Evolutionary conservation across 2,888 invertebrate species (phyloP).

Genomic region (Mythimna ferrago): DNA sequence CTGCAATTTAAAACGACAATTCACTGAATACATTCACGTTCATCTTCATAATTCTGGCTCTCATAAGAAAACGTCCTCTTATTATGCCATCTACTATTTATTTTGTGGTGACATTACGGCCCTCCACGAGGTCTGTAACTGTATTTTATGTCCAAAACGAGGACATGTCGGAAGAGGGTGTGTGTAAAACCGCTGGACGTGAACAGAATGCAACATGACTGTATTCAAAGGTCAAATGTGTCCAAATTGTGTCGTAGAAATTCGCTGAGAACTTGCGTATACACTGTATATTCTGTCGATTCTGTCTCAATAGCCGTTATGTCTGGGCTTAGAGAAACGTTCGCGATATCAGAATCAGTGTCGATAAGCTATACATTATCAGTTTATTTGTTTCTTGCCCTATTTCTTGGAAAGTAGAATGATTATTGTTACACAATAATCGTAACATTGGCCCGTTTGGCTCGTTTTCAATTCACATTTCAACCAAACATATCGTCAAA

Average conservation of each 20-base stretch:
- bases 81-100: neutral
- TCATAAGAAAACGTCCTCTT: neutral
- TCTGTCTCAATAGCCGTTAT: constrained; percentile 17
- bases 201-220: constrained; percentile 33
- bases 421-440: constrained; percentile 49
- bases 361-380: constrained; percentile 27
- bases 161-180: constrained; percentile 16
- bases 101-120: constrained; percentile 18
- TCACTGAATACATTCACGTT: neutral
- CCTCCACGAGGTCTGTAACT: constrained; percentile 23
- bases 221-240: constrained; percentile 26
- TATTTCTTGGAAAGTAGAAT: constrained; percentile 34
- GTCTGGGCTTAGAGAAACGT: constrained; percentile 14
- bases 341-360: constrained; percentile 9
- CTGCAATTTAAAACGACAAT: neutral
- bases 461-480: constrained; percentile 40
- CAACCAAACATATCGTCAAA: constrained; percentile 24
- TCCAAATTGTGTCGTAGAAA: constrained; percentile 32
- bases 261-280: constrained; percentile 5
- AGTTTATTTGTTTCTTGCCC: constrained; percentile 32
- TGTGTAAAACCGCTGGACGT: constrained; percentile 43
- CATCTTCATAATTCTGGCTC: neutral
- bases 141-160: constrained; percentile 26
- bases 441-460: constrained; percentile 52
- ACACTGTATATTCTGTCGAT: constrained; percentile 1